Evolutionary conservation across 2,113 vertebrate genomes (phyloP), one percentile per base, ranked within the genome.

Genomic region (Eupsittula cactorum): DNA sequence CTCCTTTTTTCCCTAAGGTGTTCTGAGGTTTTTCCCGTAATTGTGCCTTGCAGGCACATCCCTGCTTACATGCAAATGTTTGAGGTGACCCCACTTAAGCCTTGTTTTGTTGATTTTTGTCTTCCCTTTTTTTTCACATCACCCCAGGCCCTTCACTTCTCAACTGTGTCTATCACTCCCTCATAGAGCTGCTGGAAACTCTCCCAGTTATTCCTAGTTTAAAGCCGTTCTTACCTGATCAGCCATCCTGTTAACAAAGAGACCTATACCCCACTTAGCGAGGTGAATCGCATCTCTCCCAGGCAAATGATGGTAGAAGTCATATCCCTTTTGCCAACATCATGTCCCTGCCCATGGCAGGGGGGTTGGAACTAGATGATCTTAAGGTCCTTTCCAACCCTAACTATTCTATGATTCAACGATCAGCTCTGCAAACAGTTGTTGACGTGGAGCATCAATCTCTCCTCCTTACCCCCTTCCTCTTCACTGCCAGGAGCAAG

Each of bases 11-110:
- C 33, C 27, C 5, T 1, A 2, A 37, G 70, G 52, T 9, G 2
- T 2, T 49, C 10, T 35, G 10, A 6, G 7, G 0, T 0, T 35
- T 81, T 65, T 8, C 7, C 25, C 7, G 21, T 67, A 28, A 31
- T 52, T 2, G 3, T 7, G 10, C 18, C 17, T 75, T 71, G 25
- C 25, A 57, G 28, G 18, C 7, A 33, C 11, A 42, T 83, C 15
- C 42, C 80, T 71, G 21, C 23, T 79, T 50, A 33, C 25, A 4
- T 16, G 37, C 13, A 64, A 84, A 68, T 8, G 1, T 74, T 84
- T 85, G 39, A 68, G 9, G 12, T 59, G 13, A 24, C 57, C 13
- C 28, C 29, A 21, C 12, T 87, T 33, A 65, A 89, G 49, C 29
- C 11, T 2, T 23, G 1, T 42, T 53, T 83, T 14, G 4, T 27